Base-by-base conservation (phyloP, 2,888 invertebrate genomes). In the Deladenus siricidicola region DNA sequence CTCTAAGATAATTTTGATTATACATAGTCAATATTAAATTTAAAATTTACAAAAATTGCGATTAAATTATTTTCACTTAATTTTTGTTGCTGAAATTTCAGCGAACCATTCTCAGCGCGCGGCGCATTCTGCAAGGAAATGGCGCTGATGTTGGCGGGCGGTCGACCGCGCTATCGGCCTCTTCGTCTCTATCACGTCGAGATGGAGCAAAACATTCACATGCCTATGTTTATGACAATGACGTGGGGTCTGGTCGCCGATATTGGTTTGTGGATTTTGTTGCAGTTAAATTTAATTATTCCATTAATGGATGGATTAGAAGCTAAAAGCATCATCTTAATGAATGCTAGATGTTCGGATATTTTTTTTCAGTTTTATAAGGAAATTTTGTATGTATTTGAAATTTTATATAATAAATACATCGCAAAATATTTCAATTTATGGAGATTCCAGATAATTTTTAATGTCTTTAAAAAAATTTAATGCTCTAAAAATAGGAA, bases 171-270 rank as follows among this genome's bases (percentile, higher is more conserved):
- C 26, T 73, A 61, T 43, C 54, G 60, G 14, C 58, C 56, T 30
- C 56, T 69, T 10, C 30, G 64, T 19, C 60, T 69, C 6, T 53
- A 59, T 30, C 69, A 63, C 44, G 70, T 70, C 6, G 68, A 72
- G 42, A 65, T 68, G 17, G 67, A 67, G 10, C 44, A 29, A 17
- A 58, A 55, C 48, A 50, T 50, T 24, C 54, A 60, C 39, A 29
- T 28, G 43, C 61, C 67, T 14, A 73, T 73, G 73, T 73, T 73
- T 58, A 48, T 73, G 53, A 67, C 66, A 19, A 62, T 64, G 29
- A 62, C 64, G 19, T 73, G 69, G 68, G 73, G 73, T 2, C 62
- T 73, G 17, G 64, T 73, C 42, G 74, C 73, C 17, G 73, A 73
- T 53, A 74, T 73, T 42, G 73, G 70, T 71, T n/a, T n/a, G n/a